These are phyloP conservation scores for Camptogramma bilineatum DNA, from an alignment of 2,888 invertebrate genomes.

Conservation along the genomic window DNA sequence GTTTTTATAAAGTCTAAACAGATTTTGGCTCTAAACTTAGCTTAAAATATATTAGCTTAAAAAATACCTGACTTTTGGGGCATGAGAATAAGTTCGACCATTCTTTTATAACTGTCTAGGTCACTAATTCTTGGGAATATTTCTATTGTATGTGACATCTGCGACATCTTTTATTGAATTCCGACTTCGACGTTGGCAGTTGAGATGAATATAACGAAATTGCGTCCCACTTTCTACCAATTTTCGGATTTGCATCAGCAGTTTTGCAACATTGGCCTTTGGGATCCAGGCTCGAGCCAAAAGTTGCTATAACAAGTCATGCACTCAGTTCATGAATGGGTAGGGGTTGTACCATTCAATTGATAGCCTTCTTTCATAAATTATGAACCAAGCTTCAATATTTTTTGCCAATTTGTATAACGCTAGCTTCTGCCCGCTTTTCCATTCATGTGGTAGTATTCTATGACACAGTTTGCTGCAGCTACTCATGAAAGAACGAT, in stretches of 20 bases:
- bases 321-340: slow-evolving; percentile 6
- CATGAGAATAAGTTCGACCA: no score
- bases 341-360: slow-evolving; percentile 1
- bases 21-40: no score
- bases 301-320: slow-evolving; percentile 2
- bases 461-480: no score
- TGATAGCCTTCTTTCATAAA: slow-evolving; percentile 6
- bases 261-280: slow-evolving; percentile 21
- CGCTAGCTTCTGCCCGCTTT: no score
- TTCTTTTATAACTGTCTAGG: no score
- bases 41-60: no score
- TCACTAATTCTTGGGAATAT: no score
- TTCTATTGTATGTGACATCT: background rate
- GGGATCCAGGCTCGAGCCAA: slow-evolving; percentile 16
- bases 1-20: no score
- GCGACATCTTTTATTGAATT: no score
- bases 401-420: background rate
- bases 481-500: no score
- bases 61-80: no score
- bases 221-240: slow-evolving; percentile 22
- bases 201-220: background rate
- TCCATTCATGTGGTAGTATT: no score
- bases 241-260: slow-evolving; percentile 18
- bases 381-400: slow-evolving; percentile 4
- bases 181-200: background rate